phyloP scores from a whole-genome alignment of 2,888 invertebrate species.

The Drosophila planitibia region DNA sequence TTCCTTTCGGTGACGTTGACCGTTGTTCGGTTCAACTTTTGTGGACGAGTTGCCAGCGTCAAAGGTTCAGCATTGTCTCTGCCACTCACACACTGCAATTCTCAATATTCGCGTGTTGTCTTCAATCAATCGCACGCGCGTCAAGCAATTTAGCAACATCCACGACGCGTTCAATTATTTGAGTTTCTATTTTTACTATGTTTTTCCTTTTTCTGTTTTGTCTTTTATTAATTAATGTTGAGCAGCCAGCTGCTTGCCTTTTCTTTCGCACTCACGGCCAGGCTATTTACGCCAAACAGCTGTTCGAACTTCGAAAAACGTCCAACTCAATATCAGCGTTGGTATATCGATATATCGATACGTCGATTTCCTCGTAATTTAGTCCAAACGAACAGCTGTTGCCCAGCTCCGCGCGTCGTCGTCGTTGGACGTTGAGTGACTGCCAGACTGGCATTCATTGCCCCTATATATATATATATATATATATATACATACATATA shows the following conservation, averaged over 20 bases:
- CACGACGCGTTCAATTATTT: conserved; percentile 44
- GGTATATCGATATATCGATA: conserved; percentile 46
- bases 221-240: conserved; percentile 59
- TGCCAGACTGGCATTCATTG: conserved; percentile 26
- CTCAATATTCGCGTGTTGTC: conserved; percentile 36
- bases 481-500: conserved; percentile 25
- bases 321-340: conserved; percentile 28
- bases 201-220: conserved; percentile 24
- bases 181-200: conserved; percentile 31
- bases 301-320: conserved; percentile 37
- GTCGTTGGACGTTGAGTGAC: conserved; percentile 48
- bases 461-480: conserved; percentile 38
- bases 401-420: conserved; percentile 27
- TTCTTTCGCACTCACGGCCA: conserved; percentile 52
- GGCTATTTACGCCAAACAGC: conserved; percentile 57
- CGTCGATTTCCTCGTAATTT: conserved; percentile 18
- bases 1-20: conserved; percentile 68
- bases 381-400: conserved; percentile 37
- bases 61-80: conserved; percentile 38
- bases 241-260: conserved; percentile 64
- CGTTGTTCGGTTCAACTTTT: conserved; percentile 49
- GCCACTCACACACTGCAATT: conserved; percentile 24
- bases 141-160: conserved; percentile 37
- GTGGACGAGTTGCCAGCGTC: conserved; percentile 51
- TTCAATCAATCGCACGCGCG: conserved; percentile 53